Evolutionary conservation across 2,113 vertebrate genomes (phyloP).

Genomic region (Brevimyrus niger): DNA sequence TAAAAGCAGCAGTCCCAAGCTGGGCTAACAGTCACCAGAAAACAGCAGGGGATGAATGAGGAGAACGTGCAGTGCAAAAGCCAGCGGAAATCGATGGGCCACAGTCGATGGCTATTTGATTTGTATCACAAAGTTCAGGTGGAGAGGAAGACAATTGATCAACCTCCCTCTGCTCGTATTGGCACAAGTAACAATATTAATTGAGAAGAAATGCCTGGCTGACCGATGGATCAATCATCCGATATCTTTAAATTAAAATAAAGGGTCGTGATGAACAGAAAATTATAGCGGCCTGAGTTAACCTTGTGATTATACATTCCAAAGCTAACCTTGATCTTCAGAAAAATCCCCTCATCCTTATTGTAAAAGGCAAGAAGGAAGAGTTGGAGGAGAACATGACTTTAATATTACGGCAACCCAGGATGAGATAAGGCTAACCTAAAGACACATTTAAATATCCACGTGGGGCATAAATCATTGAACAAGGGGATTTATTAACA

Average conservation of each 20-base stretch:
- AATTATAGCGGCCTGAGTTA: constrained; percentile 25
- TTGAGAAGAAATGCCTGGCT: constrained; percentile 47
- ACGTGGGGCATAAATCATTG: not conserved
- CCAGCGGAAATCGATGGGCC: constrained; percentile 53
- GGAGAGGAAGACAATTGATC: constrained; percentile 48
- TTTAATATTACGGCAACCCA: not conserved
- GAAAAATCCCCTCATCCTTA: not conserved
- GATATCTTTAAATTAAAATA: constrained; percentile 39
- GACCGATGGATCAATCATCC: constrained; percentile 34
- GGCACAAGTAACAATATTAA: constrained; percentile 51
- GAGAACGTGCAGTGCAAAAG: constrained; percentile 37
- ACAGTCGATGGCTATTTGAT: constrained; percentile 51
- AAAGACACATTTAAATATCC: not conserved
- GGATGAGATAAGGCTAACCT: not conserved
- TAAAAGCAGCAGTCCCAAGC: constrained; percentile 36
- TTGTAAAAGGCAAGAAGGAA: not conserved
- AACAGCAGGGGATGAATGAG: constrained; percentile 39
- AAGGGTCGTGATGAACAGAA: constrained; percentile 32
- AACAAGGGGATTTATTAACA: not conserved
- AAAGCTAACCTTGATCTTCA: constrained; percentile 30
- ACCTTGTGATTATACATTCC: constrained; percentile 25
- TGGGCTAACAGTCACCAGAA: constrained; percentile 36
- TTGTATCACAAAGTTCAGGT: constrained; percentile 54
- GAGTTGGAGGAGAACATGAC: not conserved
- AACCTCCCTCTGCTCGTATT: constrained; percentile 36